These are phyloP conservation scores for Biston stratarius DNA, from an alignment of 2,888 invertebrate species.

Conservation along the genomic window DNA sequence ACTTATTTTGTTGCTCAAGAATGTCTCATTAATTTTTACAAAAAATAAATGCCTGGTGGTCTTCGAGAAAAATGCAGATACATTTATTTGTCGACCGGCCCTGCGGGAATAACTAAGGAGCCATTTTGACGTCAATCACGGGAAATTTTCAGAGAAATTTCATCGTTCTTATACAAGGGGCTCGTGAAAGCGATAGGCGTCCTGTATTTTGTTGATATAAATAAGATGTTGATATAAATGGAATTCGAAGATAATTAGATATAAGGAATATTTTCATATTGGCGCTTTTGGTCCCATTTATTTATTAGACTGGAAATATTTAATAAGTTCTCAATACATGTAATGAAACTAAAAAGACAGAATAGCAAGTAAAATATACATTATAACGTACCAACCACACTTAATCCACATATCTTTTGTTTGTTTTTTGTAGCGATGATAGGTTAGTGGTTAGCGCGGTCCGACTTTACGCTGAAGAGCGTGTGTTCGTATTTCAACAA, in stretches of 20 bases:
- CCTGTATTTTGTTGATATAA: conserved; percentile 19
- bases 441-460: no score
- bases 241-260: conserved; percentile 18
- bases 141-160: conserved; percentile 42
- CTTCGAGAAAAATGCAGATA: conserved; percentile 55
- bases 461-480: no score
- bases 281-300: background rate
- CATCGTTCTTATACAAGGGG: conserved; percentile 36
- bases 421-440: no score
- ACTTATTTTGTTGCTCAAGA: conserved; percentile 54
- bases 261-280: background rate
- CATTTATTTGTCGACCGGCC: conserved; percentile 52
- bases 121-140: conserved; percentile 59
- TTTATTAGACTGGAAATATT: background rate
- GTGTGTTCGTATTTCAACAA: no score
- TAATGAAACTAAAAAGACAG: background rate
- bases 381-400: no score
- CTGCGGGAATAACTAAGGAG: conserved; percentile 51
- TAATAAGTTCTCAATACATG: background rate
- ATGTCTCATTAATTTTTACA: conserved; percentile 60
- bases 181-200: conserved; percentile 39
- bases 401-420: no score
- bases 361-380: no score
- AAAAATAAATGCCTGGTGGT: conserved; percentile 53
- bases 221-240: conserved; percentile 12